Evolutionary conservation across 30 jellyfish, hydroid and myxozoan species (phyloP).

Genomic region (Chironex yamaguchii): DNA sequence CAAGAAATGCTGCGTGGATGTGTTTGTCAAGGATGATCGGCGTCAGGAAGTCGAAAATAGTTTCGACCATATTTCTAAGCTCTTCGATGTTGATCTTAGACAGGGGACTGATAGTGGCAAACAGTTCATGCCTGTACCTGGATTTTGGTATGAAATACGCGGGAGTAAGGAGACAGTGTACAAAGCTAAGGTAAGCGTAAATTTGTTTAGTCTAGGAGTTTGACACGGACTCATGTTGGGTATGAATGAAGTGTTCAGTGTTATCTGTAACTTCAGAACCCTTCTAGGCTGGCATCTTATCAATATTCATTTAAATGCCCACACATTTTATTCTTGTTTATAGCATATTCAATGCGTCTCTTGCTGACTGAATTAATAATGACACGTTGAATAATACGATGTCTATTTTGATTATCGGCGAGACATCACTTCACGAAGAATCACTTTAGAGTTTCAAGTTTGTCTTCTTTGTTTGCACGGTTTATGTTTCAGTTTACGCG

Average conservation of each 20-base stretch:
- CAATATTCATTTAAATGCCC: not conserved
- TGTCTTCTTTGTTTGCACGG: not conserved
- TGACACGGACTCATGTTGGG: not conserved
- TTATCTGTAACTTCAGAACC: not conserved
- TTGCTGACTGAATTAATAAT: not conserved
- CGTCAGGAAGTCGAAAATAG: conserved; percentile 83
- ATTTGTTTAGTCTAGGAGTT: not conserved
- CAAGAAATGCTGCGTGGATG: conserved; percentile 68
- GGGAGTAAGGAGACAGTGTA: conserved; percentile 83
- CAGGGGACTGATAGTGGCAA: conserved; percentile 86
- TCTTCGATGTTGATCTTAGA: conserved; percentile 86
- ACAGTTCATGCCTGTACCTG: conserved; percentile 95
- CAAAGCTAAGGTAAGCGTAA: conserved; percentile 90
- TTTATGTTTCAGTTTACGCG: too few species aligned
- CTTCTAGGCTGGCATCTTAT: too few species aligned
- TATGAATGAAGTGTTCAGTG: not conserved
- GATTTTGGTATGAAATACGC: conserved; percentile 86
- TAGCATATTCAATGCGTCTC: not conserved
- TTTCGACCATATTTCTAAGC: conserved; percentile 71
- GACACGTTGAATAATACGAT: not conserved
- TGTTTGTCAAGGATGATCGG: conserved; percentile 89
- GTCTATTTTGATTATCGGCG: not conserved
- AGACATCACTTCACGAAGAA: not conserved
- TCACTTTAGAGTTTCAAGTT: too few species aligned
- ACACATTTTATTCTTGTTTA: not conserved